phyloP scores from a whole-genome alignment of 1,140 invertebrate species.

The Procambarus clarkii region DNA sequence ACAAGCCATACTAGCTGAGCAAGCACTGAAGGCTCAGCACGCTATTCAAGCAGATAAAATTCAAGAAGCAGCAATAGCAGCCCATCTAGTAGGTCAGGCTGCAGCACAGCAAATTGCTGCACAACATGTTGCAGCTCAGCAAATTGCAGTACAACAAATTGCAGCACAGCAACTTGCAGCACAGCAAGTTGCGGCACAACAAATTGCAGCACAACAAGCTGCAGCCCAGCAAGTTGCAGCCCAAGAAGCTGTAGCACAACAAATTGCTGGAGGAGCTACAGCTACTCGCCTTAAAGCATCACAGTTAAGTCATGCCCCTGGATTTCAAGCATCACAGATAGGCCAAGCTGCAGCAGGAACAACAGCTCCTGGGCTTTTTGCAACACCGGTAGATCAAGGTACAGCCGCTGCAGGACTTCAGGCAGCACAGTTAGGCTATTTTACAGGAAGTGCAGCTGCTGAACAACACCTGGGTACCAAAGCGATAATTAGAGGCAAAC shows the following conservation, averaged over 20 bases:
- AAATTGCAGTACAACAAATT: not conserved
- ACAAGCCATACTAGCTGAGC: constrained; percentile 24
- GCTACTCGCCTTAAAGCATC: not conserved
- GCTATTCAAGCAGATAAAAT: constrained; percentile 23
- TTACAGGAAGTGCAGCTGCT: not conserved
- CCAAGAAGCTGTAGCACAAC: constrained; percentile 17
- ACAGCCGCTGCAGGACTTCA: not conserved
- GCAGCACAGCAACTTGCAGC: constrained; percentile 1
- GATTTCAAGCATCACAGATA: not conserved
- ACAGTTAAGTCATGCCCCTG: not conserved
- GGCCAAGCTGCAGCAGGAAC: not conserved
- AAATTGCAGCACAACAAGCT: not conserved
- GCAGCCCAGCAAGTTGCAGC: constrained; percentile 28
- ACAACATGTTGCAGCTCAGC: constrained; percentile 7
- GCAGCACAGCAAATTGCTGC: constrained; percentile 15
- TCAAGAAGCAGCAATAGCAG: constrained; percentile 1
- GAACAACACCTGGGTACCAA: not conserved
- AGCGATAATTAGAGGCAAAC: not conserved
- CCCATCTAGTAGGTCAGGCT: not conserved
- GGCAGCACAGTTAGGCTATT: not conserved
- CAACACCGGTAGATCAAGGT: not conserved
- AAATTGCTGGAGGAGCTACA: constrained; percentile 1
- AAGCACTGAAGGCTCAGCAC: constrained; percentile 23
- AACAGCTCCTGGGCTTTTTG: not conserved
- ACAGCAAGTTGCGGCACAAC: constrained; percentile 13